Evolutionary conservation across 2,888 invertebrate genomes (phyloP).

Genomic region (Hirtodrosophila trivittata): DNA sequence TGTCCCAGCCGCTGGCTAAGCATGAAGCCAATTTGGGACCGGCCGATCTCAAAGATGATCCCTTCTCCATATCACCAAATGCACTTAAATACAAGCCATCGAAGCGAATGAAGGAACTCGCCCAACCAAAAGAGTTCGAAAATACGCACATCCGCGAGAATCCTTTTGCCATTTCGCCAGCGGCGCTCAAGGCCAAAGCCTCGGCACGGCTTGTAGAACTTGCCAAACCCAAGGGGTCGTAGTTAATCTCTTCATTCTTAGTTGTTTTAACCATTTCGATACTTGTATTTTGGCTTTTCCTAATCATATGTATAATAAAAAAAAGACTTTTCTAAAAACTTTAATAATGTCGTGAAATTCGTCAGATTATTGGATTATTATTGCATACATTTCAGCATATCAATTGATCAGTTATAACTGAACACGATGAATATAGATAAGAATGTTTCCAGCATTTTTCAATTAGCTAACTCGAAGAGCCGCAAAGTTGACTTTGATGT

Average conservation of each 20-base stretch:
- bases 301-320: conserved; percentile 20
- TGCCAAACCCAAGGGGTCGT: conserved; percentile 83
- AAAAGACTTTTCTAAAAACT: conserved; percentile 14
- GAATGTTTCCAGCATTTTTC: too few relatives aligned
- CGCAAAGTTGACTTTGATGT: conserved; percentile 4
- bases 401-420: too few relatives aligned
- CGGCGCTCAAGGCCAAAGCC: conserved; percentile 85
- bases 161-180: conserved; percentile 84
- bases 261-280: conserved; percentile 9
- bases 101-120: conserved; percentile 84
- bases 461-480: conserved; percentile 44
- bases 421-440: too few relatives aligned
- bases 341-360: too few relatives aligned
- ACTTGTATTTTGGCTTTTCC: conserved; percentile 21
- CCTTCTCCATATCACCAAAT: conserved; percentile 84
- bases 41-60: conserved; percentile 84
- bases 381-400: too few relatives aligned
- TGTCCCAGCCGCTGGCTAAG: conserved; percentile 66
- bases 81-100: conserved; percentile 85
- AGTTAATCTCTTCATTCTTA: conserved; percentile 1
- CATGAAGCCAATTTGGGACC: conserved; percentile 78
- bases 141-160: conserved; percentile 84
- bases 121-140: conserved; percentile 84
- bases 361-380: too few relatives aligned
- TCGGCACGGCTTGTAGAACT: conserved; percentile 84